Evolutionary conservation across 2,888 invertebrate genomes (phyloP), one percentile per base, ranked within the genome.

Genomic region (Pyralis farinalis): DNA sequence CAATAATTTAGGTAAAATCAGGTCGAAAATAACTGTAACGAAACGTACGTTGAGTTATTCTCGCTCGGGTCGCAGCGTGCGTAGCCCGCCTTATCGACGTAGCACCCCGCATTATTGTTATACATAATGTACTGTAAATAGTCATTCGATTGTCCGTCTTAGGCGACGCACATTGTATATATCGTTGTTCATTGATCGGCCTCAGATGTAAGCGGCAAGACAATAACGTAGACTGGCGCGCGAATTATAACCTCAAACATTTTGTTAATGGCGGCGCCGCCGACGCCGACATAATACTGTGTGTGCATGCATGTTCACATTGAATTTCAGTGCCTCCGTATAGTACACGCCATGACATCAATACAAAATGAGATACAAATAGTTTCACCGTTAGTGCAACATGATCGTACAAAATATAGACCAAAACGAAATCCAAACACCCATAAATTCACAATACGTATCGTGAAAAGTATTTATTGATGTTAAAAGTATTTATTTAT

Each of bases 361-460:
- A 53, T 52, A 55, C 41, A 51, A 44, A 47, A 46, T 39, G 54
- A 56, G 58, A 67, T 58, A 71, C 59, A 47, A 54, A 54, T 54
- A 47, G 56, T 57, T 57, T 65, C 73, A 79, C 77, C 64, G 47
- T 77, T 78, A 84, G 79, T 81, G 71, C 82, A 84, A 85, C 79
- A 58, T 66, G 49, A 80, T 74, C 81, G 86, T 85, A 87, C 86
- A 86, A 86, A 82, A 71, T 76, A 75, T 70, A 86, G 85, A 87
- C 86, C 86, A 87, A 85, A 83, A 79, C 64, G 57, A 62, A 65
- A 68, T 74, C 79, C 80, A 81, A 83, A 82, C 80, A 69, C 61
- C 64, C 58, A 61, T 54, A 57, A 57, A 67, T 69, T 63, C 67
- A 16, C 16, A 25, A 4, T 7, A 25, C 25, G 25, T 7, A 25